A percentile compares a stretch with the other conserved stretches of the same genome.
These are phyloP conservation scores for Pseudococcus longispinus DNA, from an alignment of 2,888 invertebrate species.

Conservation along the genomic window DNA sequence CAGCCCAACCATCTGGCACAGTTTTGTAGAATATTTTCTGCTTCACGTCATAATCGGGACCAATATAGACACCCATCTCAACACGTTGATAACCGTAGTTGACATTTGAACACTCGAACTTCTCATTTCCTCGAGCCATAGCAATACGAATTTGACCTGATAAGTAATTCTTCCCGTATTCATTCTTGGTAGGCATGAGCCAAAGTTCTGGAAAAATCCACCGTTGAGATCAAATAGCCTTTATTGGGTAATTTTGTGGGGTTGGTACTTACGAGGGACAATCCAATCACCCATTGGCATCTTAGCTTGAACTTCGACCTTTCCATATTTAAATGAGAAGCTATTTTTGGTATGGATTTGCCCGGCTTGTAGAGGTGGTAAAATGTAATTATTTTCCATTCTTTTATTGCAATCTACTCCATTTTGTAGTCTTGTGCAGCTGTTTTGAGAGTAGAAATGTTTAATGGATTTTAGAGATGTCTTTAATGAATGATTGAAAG, in stretches of 20 bases:
- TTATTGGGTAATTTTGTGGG: background rate
- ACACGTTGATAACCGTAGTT: conserved; percentile 61
- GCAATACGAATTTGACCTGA: conserved; percentile 67
- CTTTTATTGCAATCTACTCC: conserved; percentile 51
- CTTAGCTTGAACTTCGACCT: conserved; percentile 73
- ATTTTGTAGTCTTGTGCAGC: conserved; percentile 53
- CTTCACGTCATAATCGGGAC: conserved; percentile 59
- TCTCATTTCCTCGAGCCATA: conserved; percentile 63
- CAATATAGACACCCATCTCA: conserved; percentile 62
- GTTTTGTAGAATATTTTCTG: conserved; percentile 60
- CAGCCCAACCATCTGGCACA: conserved; percentile 61
- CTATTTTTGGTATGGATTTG: conserved; percentile 69
- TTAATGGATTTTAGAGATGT: background rate
- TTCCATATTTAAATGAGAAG: conserved; percentile 75
- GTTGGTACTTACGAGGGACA: conserved; percentile 70
- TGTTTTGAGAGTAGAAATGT: background rate
- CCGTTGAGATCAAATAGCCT: background rate
- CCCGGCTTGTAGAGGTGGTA: conserved; percentile 75
- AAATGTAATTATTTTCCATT: conserved; percentile 64
- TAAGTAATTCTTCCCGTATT: conserved; percentile 61
- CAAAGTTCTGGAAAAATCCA: conserved; percentile 62
- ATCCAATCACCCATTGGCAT: conserved; percentile 81
- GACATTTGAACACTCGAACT: conserved; percentile 55
- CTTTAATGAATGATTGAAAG: background rate
- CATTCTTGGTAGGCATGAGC: conserved; percentile 62